Conservation (phyloP, 2,113 vertebrate genomes). For the Oceanodroma tethys region DNA sequence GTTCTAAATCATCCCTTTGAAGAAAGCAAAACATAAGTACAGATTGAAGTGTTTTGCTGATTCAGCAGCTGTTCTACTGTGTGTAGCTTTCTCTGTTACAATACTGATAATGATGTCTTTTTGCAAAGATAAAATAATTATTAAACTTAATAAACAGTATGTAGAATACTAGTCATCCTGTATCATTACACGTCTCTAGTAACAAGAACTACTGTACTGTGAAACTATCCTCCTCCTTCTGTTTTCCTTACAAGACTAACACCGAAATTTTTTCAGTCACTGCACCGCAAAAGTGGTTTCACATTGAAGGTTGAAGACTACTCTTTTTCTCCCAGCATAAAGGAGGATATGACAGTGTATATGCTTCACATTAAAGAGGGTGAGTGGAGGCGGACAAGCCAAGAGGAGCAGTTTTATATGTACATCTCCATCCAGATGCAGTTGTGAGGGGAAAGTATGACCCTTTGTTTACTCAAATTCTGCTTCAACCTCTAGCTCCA, state of each 20-base stretch:
- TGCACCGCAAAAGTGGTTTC: background rate
- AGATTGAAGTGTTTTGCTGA: background rate
- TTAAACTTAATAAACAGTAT: background rate
- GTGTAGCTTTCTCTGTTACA: background rate
- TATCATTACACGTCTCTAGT: background rate
- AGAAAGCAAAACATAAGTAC: background rate
- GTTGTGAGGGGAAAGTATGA: background rate
- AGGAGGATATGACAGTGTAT: background rate
- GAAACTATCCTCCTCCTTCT: background rate
- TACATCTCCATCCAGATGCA: background rate
- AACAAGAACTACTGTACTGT: background rate
- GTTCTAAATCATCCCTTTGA: background rate
- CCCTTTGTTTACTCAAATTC: background rate
- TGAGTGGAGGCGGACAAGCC: background rate
- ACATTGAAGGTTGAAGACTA: background rate
- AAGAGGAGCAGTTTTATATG: background rate
- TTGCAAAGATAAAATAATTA: background rate
- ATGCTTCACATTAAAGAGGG: background rate
- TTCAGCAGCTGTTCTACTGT: background rate
- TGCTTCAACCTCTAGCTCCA: background rate
- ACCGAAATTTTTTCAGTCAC: background rate
- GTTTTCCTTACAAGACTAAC: background rate
- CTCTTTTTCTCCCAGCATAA: background rate
- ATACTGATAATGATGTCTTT: background rate
- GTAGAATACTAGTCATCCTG: background rate